Base-by-base conservation (phyloP, 2,888 invertebrate genomes). In the Drosophila kambysellisi region DNA sequence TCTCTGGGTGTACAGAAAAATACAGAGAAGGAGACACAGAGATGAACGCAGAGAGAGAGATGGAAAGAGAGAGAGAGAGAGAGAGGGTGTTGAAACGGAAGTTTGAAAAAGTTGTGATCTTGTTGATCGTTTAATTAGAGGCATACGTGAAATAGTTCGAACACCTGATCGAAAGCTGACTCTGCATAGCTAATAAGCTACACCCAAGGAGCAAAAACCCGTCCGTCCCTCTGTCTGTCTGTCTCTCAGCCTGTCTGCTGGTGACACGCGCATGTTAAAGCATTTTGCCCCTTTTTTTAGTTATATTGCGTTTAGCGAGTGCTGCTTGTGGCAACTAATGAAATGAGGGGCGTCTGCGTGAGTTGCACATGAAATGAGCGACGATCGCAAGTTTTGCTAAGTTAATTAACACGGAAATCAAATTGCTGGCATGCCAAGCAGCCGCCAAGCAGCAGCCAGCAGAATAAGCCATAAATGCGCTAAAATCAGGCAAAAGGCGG, bases 41-140 rank as follows among this genome's bases (percentile, higher is more conserved):
- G 15, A 25, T 25, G 25, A 25, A 25, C 25, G 2, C 25, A 8
- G 25, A 25, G 25, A 4, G 7, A 29, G 11, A 17, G 3, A 37
- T 43, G 32, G 50, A 4, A 37, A 11, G n/a, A 35, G 46, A 20
- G 46, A 2, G 39, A 3, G 39, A 3, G 59, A 48, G 20, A 37
- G 33, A 54, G 12, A 8, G 56, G 53, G 41, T 52, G 56, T 51
- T 48, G 54, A 69, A 88, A 73, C 88, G 90, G 85, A 85, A 88
- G 90, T 85, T 73, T 70, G 56, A 86, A 88, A 89, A 88, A 88
- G 43, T 84, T 76, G 89, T 89, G 91, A 88, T 89, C 82, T 88
- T 91, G 83, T 89, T 92, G 92, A 91, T 91, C 87, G 74, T 91
- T 92, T 92, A 92, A 92, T 92, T 92, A 92, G 91, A 89, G 82